Evolutionary conservation across 1,140 invertebrate genomes (phyloP), one percentile per base, ranked within the genome.

Genomic region (Ericerus pela): DNA sequence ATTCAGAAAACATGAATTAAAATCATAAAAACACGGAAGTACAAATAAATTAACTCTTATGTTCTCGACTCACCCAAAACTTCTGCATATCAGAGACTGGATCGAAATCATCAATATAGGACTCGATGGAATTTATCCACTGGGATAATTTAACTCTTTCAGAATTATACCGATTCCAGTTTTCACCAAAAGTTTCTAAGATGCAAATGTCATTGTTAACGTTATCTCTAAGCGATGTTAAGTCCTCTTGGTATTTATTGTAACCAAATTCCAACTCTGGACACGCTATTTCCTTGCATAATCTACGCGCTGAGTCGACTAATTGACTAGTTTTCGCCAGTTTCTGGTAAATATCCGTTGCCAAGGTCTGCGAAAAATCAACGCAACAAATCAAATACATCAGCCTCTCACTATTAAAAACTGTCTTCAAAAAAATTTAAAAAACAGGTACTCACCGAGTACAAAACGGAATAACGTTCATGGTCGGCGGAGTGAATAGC

Each of bases 391-490:
- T 10, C 8, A 33, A 33, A 8, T 33, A 33, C 8, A 33, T n/a
- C 31, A 33, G 8, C 8, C 8, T 33, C 8, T 33, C 8, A 10
- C 30, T 33, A 10, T 33, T 33, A 33, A 33, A 33, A 33, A 10
- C 8, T n/a, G 30, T 33, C 8, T 33, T 33, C 30, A n/a, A 33
- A n/a, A n/a, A n/a, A n/a, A n/a, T n/a, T n/a, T 33, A 16, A 38
- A 5, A 38, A 14, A 14, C 14, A 22, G 4, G 8, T 4, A 47
- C 41, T 20, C 14, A 47, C 75, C 68, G 77, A 84, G 68, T 87
- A 87, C 0, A 88, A 67, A 22, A 84, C 84, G 30, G 87, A 87
- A 62, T 86, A 88, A 62, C 87, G 81, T 63, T 88, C 79, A 60
- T 85, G 86, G 61, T 88, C 85, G 10, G 76, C 78, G 1, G 85